Base-by-base conservation (phyloP, 2,797 vertebrate genomes). In the Myioborus melanocephalus region DNA sequence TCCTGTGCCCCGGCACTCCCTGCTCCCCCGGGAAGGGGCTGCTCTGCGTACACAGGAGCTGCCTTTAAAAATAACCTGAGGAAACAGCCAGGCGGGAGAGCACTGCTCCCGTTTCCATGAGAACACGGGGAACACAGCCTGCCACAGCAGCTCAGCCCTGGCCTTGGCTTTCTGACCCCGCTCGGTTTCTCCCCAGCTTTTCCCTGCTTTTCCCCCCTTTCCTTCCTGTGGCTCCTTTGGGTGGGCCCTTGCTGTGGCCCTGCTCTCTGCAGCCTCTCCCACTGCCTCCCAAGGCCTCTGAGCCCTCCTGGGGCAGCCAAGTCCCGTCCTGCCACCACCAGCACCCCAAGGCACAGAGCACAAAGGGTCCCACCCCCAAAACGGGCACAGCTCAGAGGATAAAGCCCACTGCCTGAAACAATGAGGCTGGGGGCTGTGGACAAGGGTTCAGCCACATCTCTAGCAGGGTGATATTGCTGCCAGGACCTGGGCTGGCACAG, bases 91-190 rank as follows among this genome's bases (percentile, higher is more conserved):
- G n/a, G 64, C 64, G 23, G 35, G 47, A 78, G 68, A 78, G 53
- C 80, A 80, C 55, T 2, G 1, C 60, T 94, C 26, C 73, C 5
- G 83, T 94, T 93, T 60, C 95, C 87, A 78, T 93, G 93, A 90
- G 81, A 95, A 93, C 20, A 7, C 0, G 12, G 20, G 56, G 55
- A 92, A 68, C 30, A 2, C 43, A 81, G 73, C 46, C 59, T 55
- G 57, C 43, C 23, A 18, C 63, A 27, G 52, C 72, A 56, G 20
- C 12, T 5, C 65, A 2, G 22, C 47, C 39, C 56, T 3, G 10
- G 5, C 49, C 61, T 66, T 6, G 1, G 4, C 28, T 68, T 72
- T 65, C 50, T 6, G 3, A 46, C 55, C 44, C 53, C 0, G 0
- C 35, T 61, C 16, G 44, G 16, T 49, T 84, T 85, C 35, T 85